Evolutionary conservation across 1,140 invertebrate species (phyloP).

Genomic region (Caenorhabditis inopinata): DNA sequence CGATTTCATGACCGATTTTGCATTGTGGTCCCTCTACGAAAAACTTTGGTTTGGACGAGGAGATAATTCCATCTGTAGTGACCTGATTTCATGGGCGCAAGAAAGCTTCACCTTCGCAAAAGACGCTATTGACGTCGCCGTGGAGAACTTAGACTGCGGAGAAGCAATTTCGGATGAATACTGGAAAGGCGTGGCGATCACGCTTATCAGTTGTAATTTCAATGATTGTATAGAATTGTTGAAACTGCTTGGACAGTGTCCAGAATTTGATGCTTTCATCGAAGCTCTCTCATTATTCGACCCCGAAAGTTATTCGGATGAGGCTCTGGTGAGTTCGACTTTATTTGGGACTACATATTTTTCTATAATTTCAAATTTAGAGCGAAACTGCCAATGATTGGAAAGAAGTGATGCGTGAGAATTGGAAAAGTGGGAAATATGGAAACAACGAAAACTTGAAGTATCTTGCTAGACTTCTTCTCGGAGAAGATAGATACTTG

Average conservation of each 20-base stretch:
- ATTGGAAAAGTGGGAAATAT: not conserved
- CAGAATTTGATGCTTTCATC: not conserved
- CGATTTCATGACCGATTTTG: conserved; percentile 15
- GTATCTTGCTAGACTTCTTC: not conserved
- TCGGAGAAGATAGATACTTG: not conserved
- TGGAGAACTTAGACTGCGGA: not conserved
- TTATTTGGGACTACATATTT: not conserved
- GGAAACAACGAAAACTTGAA: not conserved
- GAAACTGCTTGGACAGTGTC: not conserved
- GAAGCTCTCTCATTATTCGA: not conserved
- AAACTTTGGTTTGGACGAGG: conserved; percentile 7
- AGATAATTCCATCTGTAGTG: not conserved
- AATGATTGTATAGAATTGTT: not conserved
- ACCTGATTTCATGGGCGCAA: not conserved
- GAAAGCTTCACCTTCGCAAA: not conserved
- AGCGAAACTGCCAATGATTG: not conserved
- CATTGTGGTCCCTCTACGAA: not conserved
- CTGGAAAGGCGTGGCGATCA: not conserved
- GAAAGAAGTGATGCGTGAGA: not conserved
- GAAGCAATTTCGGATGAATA: not conserved
- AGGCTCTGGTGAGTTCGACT: not conserved
- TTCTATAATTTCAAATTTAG: not conserved
- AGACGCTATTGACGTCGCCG: not conserved
- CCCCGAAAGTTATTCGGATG: not conserved
- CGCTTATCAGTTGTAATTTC: not conserved